Evolutionary conservation across 2,888 invertebrate genomes (phyloP).

Genomic region (Cephus pygmeus): DNA sequence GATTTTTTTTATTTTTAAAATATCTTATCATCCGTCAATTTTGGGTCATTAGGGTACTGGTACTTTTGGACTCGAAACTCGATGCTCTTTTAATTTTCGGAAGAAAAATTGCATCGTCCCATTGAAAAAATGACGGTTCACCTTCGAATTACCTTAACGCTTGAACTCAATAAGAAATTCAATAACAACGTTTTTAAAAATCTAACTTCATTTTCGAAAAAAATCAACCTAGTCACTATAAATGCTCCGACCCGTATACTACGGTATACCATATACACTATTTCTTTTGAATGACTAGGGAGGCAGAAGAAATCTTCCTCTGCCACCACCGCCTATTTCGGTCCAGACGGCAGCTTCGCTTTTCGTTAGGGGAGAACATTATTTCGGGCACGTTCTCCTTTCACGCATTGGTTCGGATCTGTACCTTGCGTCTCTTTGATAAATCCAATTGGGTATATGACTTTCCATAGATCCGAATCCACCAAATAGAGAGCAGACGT

Average conservation of each 20-base stretch:
- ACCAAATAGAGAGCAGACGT: background rate
- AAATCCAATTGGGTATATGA: constrained; percentile 6
- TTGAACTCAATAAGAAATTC: too few species aligned
- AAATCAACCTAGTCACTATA: too few species aligned
- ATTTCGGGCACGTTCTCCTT: constrained; percentile 39
- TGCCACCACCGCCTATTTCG: constrained; percentile 42
- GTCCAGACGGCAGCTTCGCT: constrained; percentile 42
- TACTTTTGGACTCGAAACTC: too few species aligned
- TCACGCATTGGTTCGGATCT: constrained; percentile 21
- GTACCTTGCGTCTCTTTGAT: constrained; percentile 7
- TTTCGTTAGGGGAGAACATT: constrained; percentile 51
- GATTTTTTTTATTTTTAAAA: too few species aligned
- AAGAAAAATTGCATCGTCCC: too few species aligned
- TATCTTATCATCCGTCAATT: too few species aligned
- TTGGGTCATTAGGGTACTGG: too few species aligned
- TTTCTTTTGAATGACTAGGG: constrained; percentile 16
- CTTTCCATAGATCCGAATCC: background rate
- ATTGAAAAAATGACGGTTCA: too few species aligned
- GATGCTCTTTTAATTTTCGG: too few species aligned
- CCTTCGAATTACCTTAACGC: too few species aligned
- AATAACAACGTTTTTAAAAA: too few species aligned
- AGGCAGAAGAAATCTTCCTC: constrained; percentile 7
- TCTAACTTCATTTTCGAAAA: too few species aligned
- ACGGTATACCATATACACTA: constrained; percentile 22
- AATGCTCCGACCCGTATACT: background rate